phyloP scores from a whole-genome alignment of 2,113 vertebrate species.

The Salvelinus alpinus region DNA sequence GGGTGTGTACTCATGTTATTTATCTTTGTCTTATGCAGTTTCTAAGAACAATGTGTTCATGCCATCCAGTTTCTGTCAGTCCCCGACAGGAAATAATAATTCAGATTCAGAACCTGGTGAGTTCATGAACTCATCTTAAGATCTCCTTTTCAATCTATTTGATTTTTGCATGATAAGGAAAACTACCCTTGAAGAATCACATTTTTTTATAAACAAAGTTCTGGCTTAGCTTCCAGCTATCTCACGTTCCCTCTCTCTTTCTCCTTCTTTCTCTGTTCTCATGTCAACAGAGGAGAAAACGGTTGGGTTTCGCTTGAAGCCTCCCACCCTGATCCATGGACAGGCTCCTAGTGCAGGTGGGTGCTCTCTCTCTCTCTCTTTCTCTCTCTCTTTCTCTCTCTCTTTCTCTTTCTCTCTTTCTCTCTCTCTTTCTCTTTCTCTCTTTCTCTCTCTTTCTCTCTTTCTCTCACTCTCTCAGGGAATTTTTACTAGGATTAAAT shows the following conservation, averaged over 20 bases:
- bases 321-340: constrained; percentile 85
- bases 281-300: constrained; percentile 81
- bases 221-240: neutral
- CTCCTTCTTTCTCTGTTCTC: neutral
- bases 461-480: fast-evolving
- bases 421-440: neutral
- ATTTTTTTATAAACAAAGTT: neutral
- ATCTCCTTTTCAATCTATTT: neutral
- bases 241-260: neutral
- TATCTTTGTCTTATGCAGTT: constrained; percentile 59
- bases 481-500: too few species aligned
- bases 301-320: constrained; percentile 83
- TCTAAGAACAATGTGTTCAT: constrained; percentile 85
- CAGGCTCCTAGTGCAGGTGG: constrained; percentile 86
- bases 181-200: neutral
- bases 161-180: neutral
- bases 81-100: constrained; percentile 70
- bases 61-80: constrained; percentile 80
- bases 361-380: constrained; percentile 11
- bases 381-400: neutral
- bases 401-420: neutral
- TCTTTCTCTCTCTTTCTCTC: fast-evolving
- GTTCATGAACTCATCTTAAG: neutral
- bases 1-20: neutral
- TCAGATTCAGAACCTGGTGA: constrained; percentile 82